A percentile compares a stretch with the other conserved stretches of the same genome.
phyloP scores from a whole-genome alignment of 23 tunicate species.

The Styela clava region DNA sequence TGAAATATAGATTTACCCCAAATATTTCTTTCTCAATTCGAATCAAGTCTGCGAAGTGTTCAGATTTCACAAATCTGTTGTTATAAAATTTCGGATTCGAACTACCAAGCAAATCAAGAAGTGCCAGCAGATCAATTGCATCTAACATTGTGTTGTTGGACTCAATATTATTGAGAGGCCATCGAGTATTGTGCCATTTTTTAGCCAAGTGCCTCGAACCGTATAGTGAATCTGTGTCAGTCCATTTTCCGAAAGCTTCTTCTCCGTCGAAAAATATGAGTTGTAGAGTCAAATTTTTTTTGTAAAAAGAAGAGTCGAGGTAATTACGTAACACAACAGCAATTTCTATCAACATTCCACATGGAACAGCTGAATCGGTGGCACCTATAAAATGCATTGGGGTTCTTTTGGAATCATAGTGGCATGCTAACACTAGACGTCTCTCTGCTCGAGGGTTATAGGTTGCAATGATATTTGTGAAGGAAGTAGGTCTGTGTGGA shows the following conservation, averaged over 20 bases:
- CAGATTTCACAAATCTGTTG: constrained; percentile 7
- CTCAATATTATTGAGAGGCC: not conserved
- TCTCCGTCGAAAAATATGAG: constrained; percentile 93
- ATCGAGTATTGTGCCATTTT: constrained; percentile 49
- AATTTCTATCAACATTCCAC: constrained; percentile 90
- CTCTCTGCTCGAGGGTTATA: constrained; percentile 58
- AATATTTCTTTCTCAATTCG: constrained; percentile 12
- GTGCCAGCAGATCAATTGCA: constrained; percentile 6
- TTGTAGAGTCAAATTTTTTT: constrained; percentile 58
- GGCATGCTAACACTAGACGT: constrained; percentile 92
- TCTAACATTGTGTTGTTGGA: not conserved
- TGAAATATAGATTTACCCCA: constrained; percentile 18
- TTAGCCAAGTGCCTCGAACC: constrained; percentile 84
- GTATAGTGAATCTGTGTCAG: constrained; percentile 58
- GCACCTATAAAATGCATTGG: constrained; percentile 72
- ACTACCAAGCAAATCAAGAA: constrained; percentile 16
- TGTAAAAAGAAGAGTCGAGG: not conserved
- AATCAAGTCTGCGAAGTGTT: constrained; percentile 2
- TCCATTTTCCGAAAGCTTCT: constrained; percentile 90
- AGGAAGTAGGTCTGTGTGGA: constrained; percentile 20
- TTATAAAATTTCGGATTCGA: constrained; percentile 26
- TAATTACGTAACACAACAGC: constrained; percentile 47
- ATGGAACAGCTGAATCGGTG: constrained; percentile 98
- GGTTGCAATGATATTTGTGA: constrained; percentile 72
- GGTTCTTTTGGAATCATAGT: constrained; percentile 79